phyloP scores from a whole-genome alignment of 2,888 invertebrate genomes.

The Drosophila siamana region DNA sequence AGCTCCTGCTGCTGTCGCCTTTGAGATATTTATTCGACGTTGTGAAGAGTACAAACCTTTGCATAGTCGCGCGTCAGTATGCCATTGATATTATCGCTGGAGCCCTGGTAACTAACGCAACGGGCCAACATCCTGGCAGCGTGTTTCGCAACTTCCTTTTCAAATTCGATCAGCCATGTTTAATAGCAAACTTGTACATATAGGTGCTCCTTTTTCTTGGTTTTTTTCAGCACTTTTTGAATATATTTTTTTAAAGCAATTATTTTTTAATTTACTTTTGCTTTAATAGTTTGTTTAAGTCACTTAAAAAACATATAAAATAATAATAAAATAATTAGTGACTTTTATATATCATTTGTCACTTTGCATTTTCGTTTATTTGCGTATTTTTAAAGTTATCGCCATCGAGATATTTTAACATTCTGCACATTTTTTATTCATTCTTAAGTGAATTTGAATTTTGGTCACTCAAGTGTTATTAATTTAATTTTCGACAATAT shows the following conservation, averaged over 20 bases:
- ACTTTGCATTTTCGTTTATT: too few species aligned
- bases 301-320: not conserved
- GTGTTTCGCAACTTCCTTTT: constrained; percentile 14
- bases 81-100: constrained; percentile 90
- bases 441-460: not conserved
- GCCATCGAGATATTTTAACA: constrained; percentile 4
- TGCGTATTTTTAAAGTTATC: too few species aligned
- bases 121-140: constrained; percentile 83
- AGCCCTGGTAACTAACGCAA: constrained; percentile 88
- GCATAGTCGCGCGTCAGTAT: constrained; percentile 88
- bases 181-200: not conserved
- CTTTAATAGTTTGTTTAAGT: not conserved
- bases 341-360: not conserved
- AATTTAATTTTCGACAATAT: not conserved
- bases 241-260: not conserved
- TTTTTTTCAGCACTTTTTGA: not conserved
- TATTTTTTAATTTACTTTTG: not conserved
- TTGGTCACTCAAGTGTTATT: not conserved
- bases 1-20: not conserved
- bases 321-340: not conserved
- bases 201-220: not conserved
- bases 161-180: constrained; percentile 11
- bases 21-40: not conserved
- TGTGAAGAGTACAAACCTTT: constrained; percentile 86
- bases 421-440: not conserved